These are phyloP conservation scores for Buphagus erythrorhynchus DNA, from an alignment of 2,797 vertebrate species.

Conservation along the genomic window DNA sequence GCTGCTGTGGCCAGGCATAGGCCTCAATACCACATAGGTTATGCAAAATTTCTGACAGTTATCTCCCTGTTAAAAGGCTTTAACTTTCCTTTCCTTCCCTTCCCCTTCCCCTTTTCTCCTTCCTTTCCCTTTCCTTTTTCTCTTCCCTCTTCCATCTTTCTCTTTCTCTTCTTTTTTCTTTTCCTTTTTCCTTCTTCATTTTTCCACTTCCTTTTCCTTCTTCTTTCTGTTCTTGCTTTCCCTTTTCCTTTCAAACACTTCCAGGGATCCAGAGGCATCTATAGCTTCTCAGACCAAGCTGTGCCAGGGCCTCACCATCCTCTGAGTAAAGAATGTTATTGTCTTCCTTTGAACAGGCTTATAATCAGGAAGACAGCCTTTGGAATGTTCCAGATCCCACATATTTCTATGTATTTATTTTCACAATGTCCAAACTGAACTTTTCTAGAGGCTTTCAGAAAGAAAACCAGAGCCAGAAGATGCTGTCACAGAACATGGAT, in stretches of 20 bases:
- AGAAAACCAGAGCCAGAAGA: not conserved
- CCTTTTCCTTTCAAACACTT: not conserved
- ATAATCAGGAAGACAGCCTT: not conserved
- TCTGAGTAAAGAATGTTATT: not conserved
- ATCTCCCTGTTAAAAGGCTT: not conserved
- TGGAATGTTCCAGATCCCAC: not conserved
- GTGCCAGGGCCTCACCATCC: not conserved
- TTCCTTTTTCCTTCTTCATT: not conserved
- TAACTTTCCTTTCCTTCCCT: not conserved
- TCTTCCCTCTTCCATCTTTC: no score
- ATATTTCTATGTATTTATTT: not conserved
- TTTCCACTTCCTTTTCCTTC: accelerated
- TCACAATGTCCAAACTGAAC: accelerated
- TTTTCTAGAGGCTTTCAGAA: not conserved
- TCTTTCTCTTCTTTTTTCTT: accelerated
- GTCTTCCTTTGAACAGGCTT: not conserved
- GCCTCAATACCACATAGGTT: not conserved
- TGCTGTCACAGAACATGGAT: not conserved
- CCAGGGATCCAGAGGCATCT: not conserved
- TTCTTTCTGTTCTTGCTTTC: accelerated
- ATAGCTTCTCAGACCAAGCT: not conserved
- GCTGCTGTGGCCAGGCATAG: not conserved
- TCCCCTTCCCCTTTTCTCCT: no score
- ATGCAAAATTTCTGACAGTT: not conserved
- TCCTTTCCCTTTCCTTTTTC: no score